These are phyloP conservation scores for Dinocampus coccinellae DNA, from an alignment of 2,888 invertebrate genomes.

Conservation along the genomic window DNA sequence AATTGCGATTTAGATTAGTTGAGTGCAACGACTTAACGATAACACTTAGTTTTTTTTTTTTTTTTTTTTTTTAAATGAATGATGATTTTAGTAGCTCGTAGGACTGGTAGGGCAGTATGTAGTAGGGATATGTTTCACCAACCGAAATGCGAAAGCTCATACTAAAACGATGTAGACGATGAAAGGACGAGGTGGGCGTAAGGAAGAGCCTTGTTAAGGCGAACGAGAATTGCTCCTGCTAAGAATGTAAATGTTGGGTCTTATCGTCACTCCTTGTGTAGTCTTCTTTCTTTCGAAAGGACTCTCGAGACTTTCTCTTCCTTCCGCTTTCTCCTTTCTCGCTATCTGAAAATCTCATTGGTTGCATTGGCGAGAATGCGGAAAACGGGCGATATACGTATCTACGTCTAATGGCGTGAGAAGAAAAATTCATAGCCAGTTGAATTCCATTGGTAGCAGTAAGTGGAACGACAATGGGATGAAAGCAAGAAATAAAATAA, in stretches of 20 bases:
- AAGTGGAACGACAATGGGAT: constrained; percentile 26
- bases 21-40: constrained; percentile 19
- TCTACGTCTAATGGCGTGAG: constrained; percentile 29
- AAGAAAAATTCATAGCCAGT: constrained; percentile 32
- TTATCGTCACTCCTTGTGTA: constrained; percentile 51
- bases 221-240: constrained; percentile 58
- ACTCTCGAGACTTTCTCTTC: constrained; percentile 43
- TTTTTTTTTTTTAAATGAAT: not conserved
- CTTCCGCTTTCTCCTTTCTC: not conserved
- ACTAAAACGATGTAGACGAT: not conserved
- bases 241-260: constrained; percentile 61
- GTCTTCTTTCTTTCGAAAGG: constrained; percentile 35
- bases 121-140: not conserved
- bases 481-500: constrained; percentile 12
- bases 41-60: constrained; percentile 11
- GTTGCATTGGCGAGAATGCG: constrained; percentile 33
- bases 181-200: constrained; percentile 28
- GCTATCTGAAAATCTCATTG: constrained; percentile 52
- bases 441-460: constrained; percentile 30
- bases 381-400: constrained; percentile 8
- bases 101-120: not conserved
- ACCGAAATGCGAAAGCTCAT: constrained; percentile 22
- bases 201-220: constrained; percentile 53
- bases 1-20: constrained; percentile 9
- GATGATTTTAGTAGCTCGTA: not conserved